Base-by-base conservation (phyloP, 1,140 invertebrate genomes). In the Wasmannia auropunctata region DNA sequence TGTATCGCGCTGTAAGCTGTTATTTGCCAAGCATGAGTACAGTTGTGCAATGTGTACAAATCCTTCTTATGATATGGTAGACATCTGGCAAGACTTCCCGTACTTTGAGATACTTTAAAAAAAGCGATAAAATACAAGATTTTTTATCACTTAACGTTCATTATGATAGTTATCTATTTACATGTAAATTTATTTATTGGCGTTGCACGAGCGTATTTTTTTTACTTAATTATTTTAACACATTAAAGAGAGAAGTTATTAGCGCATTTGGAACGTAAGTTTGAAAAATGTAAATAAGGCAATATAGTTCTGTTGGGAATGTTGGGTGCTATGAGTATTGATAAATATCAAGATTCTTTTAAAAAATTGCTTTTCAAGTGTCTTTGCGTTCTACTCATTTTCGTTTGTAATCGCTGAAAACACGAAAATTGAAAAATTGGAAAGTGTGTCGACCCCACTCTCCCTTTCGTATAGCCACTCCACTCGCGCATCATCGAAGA, bases 401-500 rank as follows among this genome's bases (percentile, higher is more conserved):
- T n/a, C 43, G 25, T 58, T 16, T n/a, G 6, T 54, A 54, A 72
- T 72, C 6, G 0, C 8, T 54, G 19, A 49, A 51, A 75, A 16
- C 11, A n/a, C 10, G 28, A n/a, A 62, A 37, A 67, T 51, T 49
- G n/a, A 67, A 65, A 80, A 67, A 67, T 34, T 80, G 43, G 31
- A 67, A 80, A 67, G 62, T 80, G 22, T 80, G 43, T 31, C 75
- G 28, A 34, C 3, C 31, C 19, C 14, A 8, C 49, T 40, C 63
- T 81, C 37, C 19, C 51, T 81, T 70, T 72, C 65, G 25, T 65
- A n/a, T n/a, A 65, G 43, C 40, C 40, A 43, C 4, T 81, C 4
- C 11, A 28, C 10, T 70, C 22, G 34, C 22, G 11, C 34, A 63
- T 69, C 14, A 43, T 75, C 72, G 31, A 56, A 43, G 46, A n/a